These are phyloP conservation scores for Actenoides lindsayi DNA, from an alignment of 2,113 vertebrate species.

Conservation along the genomic window DNA sequence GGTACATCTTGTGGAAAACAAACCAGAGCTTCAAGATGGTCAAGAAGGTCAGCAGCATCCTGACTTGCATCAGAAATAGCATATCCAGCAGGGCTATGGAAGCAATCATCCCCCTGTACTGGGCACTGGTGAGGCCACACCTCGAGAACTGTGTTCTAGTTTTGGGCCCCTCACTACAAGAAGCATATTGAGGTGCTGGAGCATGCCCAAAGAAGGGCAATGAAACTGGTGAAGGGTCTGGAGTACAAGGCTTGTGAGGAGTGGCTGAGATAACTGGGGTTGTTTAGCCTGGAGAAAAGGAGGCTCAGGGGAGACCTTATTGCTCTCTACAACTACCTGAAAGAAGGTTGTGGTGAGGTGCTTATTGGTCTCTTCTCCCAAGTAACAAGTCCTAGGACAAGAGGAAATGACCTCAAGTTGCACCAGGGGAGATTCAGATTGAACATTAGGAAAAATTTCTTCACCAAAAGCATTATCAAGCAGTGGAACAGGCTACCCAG, in stretches of 20 bases:
- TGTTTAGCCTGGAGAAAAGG: background rate
- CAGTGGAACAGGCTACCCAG: background rate
- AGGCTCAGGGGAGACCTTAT: background rate
- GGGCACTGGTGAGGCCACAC: fast-evolving
- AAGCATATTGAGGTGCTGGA: background rate
- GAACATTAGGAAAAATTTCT: background rate
- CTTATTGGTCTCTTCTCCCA: background rate
- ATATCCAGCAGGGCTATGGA: background rate
- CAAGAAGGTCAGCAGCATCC: background rate
- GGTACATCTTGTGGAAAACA: background rate
- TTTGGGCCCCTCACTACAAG: background rate
- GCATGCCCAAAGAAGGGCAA: fast-evolving
- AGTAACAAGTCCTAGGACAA: background rate
- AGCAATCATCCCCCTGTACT: background rate
- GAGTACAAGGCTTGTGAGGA: fast-evolving
- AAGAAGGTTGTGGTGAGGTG: background rate
- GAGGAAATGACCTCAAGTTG: background rate
- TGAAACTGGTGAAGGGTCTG: fast-evolving
- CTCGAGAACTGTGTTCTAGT: background rate
- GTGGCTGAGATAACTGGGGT: background rate
- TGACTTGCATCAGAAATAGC: background rate
- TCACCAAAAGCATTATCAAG: background rate
- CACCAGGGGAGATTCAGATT: background rate
- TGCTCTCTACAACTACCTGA: background rate
- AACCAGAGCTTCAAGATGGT: background rate